These are phyloP conservation scores for Tragelaphus eurycerus DNA, from an alignment of 2,797 vertebrate genomes.

Conservation along the genomic window DNA sequence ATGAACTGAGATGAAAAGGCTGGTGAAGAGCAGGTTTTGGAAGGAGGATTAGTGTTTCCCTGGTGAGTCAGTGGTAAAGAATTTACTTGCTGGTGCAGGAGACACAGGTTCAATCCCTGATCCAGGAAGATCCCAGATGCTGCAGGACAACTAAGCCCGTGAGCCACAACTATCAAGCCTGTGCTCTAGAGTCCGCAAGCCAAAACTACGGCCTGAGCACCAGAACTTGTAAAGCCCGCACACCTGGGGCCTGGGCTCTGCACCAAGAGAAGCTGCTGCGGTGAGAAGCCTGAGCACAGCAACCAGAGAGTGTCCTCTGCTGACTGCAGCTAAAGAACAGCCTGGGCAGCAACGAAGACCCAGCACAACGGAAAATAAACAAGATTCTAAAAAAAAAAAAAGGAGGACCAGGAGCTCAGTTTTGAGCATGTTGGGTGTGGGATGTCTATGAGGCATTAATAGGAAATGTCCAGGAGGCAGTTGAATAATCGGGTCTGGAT, in stretches of 20 bases:
- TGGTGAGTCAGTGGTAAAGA: neutral
- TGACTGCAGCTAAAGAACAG: neutral
- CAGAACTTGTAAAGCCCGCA: neutral
- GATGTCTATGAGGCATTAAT: neutral
- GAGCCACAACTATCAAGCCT: neutral
- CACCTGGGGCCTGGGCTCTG: neutral
- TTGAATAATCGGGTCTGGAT: neutral
- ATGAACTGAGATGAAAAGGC: neutral
- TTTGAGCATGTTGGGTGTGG: neutral
- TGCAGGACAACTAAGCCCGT: neutral
- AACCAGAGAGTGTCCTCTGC: rapidly evolving
- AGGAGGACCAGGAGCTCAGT: neutral
- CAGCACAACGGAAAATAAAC: neutral
- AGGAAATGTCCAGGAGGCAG: neutral
- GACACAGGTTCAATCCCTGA: neutral
- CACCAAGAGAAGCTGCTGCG: rapidly evolving
- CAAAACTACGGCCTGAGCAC: neutral
- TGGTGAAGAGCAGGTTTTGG: neutral
- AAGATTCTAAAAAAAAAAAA: neutral
- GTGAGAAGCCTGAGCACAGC: neutral
- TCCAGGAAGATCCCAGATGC: neutral
- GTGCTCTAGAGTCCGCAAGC: neutral
- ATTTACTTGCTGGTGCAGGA: neutral
- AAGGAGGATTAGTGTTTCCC: neutral
- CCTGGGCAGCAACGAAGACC: neutral